Conservation (phyloP, 2,888 invertebrate genomes). For the Dichetophora obliterata region DNA sequence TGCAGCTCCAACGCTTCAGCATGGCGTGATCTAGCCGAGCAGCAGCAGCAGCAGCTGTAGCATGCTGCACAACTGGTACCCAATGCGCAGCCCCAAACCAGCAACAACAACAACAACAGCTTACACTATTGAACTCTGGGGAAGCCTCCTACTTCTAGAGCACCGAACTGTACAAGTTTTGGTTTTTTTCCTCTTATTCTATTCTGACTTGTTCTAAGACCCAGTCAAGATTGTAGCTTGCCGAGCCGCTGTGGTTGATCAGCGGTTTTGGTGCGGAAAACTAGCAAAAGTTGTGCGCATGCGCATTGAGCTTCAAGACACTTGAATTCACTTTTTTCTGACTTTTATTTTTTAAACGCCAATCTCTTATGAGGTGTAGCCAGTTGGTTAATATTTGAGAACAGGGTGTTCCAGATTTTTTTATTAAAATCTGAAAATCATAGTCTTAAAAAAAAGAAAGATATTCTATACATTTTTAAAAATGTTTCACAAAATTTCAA, state of each 20-base stretch:
- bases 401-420: no score
- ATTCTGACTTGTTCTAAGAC: no score
- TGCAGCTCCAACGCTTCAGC: neutral
- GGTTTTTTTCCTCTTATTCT: neutral
- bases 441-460: no score
- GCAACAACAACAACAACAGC: constrained; percentile 7
- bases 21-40: neutral
- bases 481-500: no score
- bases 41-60: constrained; percentile 4
- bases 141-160: constrained; percentile 15
- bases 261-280: neutral
- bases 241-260: no score
- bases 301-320: neutral
- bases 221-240: no score
- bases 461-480: no score
- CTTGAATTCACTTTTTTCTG: no score
- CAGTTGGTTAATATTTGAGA: neutral
- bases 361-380: neutral
- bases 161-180: neutral
- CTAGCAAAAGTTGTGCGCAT: neutral
- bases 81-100: neutral
- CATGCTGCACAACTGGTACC: constrained; percentile 15
- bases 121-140: constrained; percentile 19
- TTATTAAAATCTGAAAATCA: no score
- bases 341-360: no score